Evolutionary conservation across 2,888 invertebrate species (phyloP).

Genomic region (Adelognathus sp.): DNA sequence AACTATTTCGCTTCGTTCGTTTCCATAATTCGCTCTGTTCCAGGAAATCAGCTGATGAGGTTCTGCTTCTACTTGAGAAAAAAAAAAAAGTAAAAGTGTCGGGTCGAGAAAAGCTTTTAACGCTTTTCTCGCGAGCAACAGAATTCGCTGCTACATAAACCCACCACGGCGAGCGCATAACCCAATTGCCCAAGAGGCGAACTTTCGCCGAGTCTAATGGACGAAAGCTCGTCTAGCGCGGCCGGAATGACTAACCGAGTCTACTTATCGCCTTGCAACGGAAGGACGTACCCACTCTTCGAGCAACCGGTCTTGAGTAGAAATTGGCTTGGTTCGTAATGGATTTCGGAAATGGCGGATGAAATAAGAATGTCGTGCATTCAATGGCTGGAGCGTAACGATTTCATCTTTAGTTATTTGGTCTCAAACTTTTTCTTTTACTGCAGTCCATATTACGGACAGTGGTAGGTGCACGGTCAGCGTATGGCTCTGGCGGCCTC

Average conservation of each 20-base stretch:
- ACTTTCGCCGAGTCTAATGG: slow-evolving; percentile 22
- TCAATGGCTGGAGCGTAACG: too few species aligned
- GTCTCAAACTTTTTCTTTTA: too few species aligned
- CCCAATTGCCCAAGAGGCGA: slow-evolving; percentile 11
- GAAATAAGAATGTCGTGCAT: neutral
- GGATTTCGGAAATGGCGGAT: too few species aligned
- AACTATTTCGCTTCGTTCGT: neutral
- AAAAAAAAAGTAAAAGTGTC: neutral
- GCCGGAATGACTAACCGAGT: neutral
- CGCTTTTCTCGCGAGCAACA: slow-evolving; percentile 15
- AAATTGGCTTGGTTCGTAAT: too few species aligned
- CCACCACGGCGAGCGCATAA: slow-evolving; percentile 2
- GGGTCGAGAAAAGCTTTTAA: slow-evolving; percentile 15
- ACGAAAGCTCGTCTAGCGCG: slow-evolving; percentile 10
- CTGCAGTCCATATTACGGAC: too few species aligned
- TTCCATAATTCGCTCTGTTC: neutral
- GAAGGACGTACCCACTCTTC: neutral
- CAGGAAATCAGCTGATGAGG: neutral
- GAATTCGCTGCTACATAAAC: neutral
- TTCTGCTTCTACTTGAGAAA: neutral
- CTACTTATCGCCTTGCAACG: neutral
- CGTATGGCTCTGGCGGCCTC: too few species aligned
- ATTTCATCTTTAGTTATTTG: too few species aligned
- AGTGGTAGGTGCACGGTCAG: too few species aligned
- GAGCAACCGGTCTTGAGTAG: neutral